These are phyloP conservation scores for Apamea crenata DNA, from an alignment of 2,888 invertebrate genomes.

Conservation along the genomic window DNA sequence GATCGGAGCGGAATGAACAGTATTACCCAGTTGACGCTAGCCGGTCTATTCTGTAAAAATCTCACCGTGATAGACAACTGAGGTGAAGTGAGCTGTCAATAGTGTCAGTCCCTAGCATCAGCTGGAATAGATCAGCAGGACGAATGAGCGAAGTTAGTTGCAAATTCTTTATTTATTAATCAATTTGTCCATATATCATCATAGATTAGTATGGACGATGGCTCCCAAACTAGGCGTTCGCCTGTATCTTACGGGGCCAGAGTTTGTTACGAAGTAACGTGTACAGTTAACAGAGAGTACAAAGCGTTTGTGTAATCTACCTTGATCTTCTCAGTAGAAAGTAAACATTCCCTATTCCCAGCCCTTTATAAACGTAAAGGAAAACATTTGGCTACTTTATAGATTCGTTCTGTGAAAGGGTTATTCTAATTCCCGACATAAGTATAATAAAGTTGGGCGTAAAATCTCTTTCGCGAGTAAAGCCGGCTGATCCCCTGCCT, in stretches of 20 bases:
- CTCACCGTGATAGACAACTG: background rate
- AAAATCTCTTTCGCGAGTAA: slow-evolving; percentile 14
- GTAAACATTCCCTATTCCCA: background rate
- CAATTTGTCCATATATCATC: background rate
- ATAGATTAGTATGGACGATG: background rate
- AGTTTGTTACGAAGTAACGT: background rate
- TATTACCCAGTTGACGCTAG: too few relatives aligned
- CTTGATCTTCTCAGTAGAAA: background rate
- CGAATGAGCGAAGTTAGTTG: background rate
- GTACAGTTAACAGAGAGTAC: background rate
- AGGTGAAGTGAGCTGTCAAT: background rate
- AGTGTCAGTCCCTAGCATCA: background rate
- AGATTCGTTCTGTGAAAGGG: slow-evolving; percentile 12
- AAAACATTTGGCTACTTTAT: slow-evolving; percentile 14
- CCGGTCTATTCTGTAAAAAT: background rate
- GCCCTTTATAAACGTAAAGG: background rate
- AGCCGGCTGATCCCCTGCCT: slow-evolving; percentile 34
- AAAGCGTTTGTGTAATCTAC: background rate
- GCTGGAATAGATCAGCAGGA: background rate
- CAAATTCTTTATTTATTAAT: background rate
- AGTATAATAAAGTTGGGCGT: slow-evolving; percentile 33
- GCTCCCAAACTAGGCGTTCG: too few relatives aligned
- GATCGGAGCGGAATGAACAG: background rate
- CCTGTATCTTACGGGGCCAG: too few relatives aligned
- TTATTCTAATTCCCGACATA: slow-evolving; percentile 36